Base-by-base conservation (phyloP, 2,888 invertebrate species). In the Orthosia gracilis region DNA sequence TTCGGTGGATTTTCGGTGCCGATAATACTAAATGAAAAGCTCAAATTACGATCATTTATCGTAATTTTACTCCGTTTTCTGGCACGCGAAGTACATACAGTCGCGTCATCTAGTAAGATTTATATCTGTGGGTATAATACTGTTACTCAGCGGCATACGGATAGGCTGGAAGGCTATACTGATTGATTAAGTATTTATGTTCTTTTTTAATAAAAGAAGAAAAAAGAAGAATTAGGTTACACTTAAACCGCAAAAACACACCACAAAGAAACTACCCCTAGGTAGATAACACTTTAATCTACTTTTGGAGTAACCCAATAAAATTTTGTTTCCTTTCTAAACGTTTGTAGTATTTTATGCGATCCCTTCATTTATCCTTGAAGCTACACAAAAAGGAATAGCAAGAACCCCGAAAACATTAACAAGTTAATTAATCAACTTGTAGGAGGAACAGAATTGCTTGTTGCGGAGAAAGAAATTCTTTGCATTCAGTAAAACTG, bases 381-480 rank as follows among this genome's bases (percentile, higher is more conserved):
- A 72, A 74, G 75, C 76, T 45, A 67, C 63, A 71, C 68, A 80
- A 84, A 82, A 82, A 76, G 63, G 57, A 62, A 63, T 57, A 65
- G 54, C 40, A 68, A 73, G 74, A 73, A 83, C 40, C 78, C 73
- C 57, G 73, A 79, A 87, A 80, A 85, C 84, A 87, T 87, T 86
- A 89, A 89, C 87, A 83, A 86, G 78, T 87, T 88, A 89, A 90
- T 91, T 91, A 91, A 91, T 91, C 88, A 91, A 88, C 80, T 77
- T 76, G 78, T 83, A 80, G 66, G 82, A 79, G 73, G 62, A 73
- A 81, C 73, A 74, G 69, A 83, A 88, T 84, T 84, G 78, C 78
- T 77, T 70, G 75, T 76, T 87, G 76, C 86, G 68, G 78, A 76
- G 85, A 84, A 86, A 81, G 75, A 85, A 79, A 72, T 79, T 77